Evolutionary conservation across 2,888 invertebrate genomes (phyloP).

Genomic region (Trissolcus brochymenae): DNA sequence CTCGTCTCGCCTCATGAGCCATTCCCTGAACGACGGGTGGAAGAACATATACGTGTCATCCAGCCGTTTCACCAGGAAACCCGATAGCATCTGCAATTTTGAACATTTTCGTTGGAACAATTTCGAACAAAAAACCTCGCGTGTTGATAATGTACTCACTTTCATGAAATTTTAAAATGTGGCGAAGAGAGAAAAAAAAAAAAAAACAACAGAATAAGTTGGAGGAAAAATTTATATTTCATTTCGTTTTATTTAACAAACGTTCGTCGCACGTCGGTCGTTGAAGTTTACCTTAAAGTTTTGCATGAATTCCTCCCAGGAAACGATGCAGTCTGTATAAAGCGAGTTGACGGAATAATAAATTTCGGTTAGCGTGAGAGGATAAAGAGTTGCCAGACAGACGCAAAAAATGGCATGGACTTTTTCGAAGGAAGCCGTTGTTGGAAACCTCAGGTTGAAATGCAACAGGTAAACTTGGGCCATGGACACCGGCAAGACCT

Average conservation of each 20-base stretch:
- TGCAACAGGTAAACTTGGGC: slow-evolving; percentile 93
- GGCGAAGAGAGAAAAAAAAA: neutral
- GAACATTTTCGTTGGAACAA: slow-evolving; percentile 16
- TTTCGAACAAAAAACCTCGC: slow-evolving; percentile 6
- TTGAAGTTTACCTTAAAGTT: slow-evolving; percentile 82
- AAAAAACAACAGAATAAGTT: neutral
- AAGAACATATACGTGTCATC: slow-evolving; percentile 98
- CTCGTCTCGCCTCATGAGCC: slow-evolving; percentile 92
- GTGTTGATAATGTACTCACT: slow-evolving; percentile 1
- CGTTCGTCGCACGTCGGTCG: neutral
- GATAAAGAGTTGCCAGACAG: slow-evolving; percentile 93
- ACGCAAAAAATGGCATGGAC: slow-evolving; percentile 92
- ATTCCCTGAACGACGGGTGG: slow-evolving; percentile 98
- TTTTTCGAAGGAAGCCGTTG: slow-evolving; percentile 92
- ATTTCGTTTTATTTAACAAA: neutral
- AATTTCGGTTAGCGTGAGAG: slow-evolving; percentile 92
- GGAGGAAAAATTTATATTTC: slow-evolving; percentile 5
- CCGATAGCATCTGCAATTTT: slow-evolving; percentile 81
- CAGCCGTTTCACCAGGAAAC: slow-evolving; percentile 91
- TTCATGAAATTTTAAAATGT: neutral
- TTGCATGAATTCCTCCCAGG: slow-evolving; percentile 94
- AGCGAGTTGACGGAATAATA: slow-evolving; percentile 95
- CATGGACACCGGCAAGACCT: slow-evolving; percentile 88
- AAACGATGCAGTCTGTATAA: slow-evolving; percentile 85
- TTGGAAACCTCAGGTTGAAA: slow-evolving; percentile 94